Base-by-base conservation (phyloP, 2,113 vertebrate genomes). In the Crocuta crocuta region DNA sequence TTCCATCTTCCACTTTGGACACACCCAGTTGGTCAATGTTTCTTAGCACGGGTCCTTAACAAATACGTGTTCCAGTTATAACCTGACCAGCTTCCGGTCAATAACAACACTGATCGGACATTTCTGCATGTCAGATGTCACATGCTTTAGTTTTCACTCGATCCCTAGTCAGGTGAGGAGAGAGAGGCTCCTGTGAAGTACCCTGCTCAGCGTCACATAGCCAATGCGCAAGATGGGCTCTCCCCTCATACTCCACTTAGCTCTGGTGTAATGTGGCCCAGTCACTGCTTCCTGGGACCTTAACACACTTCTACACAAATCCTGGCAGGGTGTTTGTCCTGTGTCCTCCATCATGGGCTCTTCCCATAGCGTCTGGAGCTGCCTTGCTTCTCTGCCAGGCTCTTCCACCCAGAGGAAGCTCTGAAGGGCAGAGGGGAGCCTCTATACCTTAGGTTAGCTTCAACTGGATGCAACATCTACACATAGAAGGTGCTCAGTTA, bases 251-350 rank as follows among this genome's bases (percentile, higher is more conserved):
- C 1, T 39, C 24, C 8, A 33, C 21, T 10, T 28, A 65, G 33
- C 17, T 53, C 80, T 45, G 31, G 39, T 19, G 55, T 21, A 35
- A n/a, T 15, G 10, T 0, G 0, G 4, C 10, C 28, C 4, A 13
- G 9, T 19, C 24, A 55, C 81, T n/a, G 73, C 6, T 43, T 61
- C 45, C 63, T 12, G 39, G 43, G 13, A 55, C 68, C 35, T 43
- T 1, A 3, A 24, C 12, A 39, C 1, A 21, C 26, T 23, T 39
- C 16, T 24, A 65, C 17, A 24, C 26, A 31, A 68, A 73, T 65
- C 45, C 35, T 0, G 10, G 48, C 1, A 31, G 48, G 55, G 13
- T 31, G 11, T 11, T 2, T 26, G 10, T 80, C 53, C n/a, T 2
- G 0, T n/a, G 28, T 24, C 65, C 71, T 35, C 33, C 23, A 35